Conservation (phyloP, 2,888 invertebrate species). For the Bembecia ichneumoniformis region DNA sequence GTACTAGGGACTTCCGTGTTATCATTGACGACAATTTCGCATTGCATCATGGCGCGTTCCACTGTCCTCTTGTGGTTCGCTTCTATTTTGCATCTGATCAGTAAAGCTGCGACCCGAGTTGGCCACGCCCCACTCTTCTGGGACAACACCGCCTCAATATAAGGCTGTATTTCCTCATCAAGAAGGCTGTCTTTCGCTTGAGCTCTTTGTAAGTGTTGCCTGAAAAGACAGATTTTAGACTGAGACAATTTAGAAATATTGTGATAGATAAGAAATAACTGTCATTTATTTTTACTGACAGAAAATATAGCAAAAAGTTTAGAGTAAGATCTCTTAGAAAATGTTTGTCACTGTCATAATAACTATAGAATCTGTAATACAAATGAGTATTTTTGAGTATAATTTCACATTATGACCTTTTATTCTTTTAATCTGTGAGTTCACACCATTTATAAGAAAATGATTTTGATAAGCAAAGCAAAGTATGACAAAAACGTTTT, state of each 20-base stretch:
- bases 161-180: constrained; percentile 87
- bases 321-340: too few species aligned
- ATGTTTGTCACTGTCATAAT: too few species aligned
- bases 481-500: too few species aligned
- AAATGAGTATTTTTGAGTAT: too few species aligned
- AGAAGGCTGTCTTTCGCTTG: constrained; percentile 86
- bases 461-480: too few species aligned
- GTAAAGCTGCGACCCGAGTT: constrained; percentile 80
- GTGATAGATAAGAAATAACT: too few species aligned
- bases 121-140: constrained; percentile 82
- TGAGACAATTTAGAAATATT: constrained; percentile 9
- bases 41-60: constrained; percentile 89
- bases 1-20: constrained; percentile 34
- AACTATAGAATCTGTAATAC: too few species aligned
- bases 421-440: too few species aligned
- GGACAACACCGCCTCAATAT: constrained; percentile 75
- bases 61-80: constrained; percentile 83
- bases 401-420: too few species aligned
- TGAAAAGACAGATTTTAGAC: constrained; percentile 30
- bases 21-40: constrained; percentile 82
- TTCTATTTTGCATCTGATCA: constrained; percentile 84
- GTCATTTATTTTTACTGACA: too few species aligned
- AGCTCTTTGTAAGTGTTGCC: constrained; percentile 79
- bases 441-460: too few species aligned
- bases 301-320: too few species aligned